Evolutionary conservation across 2,797 vertebrate genomes (phyloP), one percentile per base, ranked within the genome.

Genomic region (Acrossocheilus wenchowensis): DNA sequence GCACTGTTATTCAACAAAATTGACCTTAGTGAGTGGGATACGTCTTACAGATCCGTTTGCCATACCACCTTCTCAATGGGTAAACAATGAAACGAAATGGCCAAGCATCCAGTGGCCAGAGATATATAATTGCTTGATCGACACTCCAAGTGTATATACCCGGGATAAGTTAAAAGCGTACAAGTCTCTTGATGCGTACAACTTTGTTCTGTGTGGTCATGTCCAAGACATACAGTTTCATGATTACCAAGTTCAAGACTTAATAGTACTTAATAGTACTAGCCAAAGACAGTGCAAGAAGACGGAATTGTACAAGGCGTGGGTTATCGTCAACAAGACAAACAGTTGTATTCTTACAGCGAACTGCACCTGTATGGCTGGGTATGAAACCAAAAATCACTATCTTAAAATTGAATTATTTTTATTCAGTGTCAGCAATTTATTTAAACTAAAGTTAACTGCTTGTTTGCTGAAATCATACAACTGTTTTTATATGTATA

Each of bases 161-260:
- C 19, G 9, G 9, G 50, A 78, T 34, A 78, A 78, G 50, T 39
- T 48, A 48, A 71, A 69, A 23, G 36, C 8, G 1, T 71, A 71
- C 19, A 39, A 69, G 17, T 69, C 66, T 71, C 34, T 41, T n/a
- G 41, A 72, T 45, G 23, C 6, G 4, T 71, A 71, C 4, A 71
- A 23, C 36, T 71, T 71, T 71, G 36, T 71, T 71, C 9, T 41
- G 36, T 23, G 14, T 71, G 68, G 69, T 71, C 69, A 71, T 14
- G 69, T 77, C 48, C 26, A 77, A 77, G n/a, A 77, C 48, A 77
- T 52, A 43, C 5, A 77, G 2, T 54, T 75, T 75, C 26, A 71
- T 21, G 36, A 41, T 5, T 41, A 41, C 9, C 4, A 71, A 71
- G 19, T 71, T 23, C 1, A 71, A 71, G 11, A 71, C 36, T 41